Conservation (phyloP, 2,888 invertebrate species). For the Dastarcus helophoroides region DNA sequence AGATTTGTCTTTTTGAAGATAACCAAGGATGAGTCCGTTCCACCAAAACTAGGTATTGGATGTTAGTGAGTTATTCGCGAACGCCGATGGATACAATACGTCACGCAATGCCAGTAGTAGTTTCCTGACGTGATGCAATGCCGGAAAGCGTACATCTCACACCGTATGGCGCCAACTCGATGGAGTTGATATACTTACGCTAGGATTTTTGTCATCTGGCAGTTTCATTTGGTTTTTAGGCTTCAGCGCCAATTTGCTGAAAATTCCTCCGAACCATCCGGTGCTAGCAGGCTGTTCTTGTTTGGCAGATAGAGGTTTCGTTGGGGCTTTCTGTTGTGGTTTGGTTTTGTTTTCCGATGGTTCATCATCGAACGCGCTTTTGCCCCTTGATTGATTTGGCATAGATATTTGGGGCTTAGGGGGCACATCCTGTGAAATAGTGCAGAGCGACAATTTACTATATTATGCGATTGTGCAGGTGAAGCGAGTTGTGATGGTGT, state of each 20-base stretch:
- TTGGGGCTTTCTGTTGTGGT: conserved; percentile 7
- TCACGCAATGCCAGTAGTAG: too few species aligned
- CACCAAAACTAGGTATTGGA: too few species aligned
- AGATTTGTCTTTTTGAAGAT: too few species aligned
- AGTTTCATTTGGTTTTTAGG: conserved; percentile 92
- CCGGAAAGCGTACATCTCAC: too few species aligned
- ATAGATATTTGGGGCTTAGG: conserved; percentile 42
- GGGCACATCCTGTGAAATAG: conserved; percentile 31
- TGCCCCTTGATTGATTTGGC: conserved; percentile 40
- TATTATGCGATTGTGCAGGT: conserved; percentile 17
- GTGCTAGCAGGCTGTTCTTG: conserved; percentile 25
- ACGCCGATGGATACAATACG: too few species aligned
- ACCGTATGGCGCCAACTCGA: too few species aligned
- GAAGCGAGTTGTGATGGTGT: neutral
- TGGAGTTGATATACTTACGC: conserved; percentile 45
- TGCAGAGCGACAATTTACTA: conserved; percentile 34
- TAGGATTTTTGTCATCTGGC: conserved; percentile 88
- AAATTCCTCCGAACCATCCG: conserved; percentile 81
- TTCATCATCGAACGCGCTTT: conserved; percentile 26
- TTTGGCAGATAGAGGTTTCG: conserved; percentile 17
- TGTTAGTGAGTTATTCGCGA: too few species aligned
- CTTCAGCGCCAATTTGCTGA: conserved; percentile 69
- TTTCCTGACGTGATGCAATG: too few species aligned
- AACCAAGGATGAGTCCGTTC: too few species aligned
- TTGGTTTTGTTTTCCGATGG: conserved; percentile 13